Base-by-base conservation (phyloP, 2,797 vertebrate genomes). In the Hydrocynus forskahlii region DNA sequence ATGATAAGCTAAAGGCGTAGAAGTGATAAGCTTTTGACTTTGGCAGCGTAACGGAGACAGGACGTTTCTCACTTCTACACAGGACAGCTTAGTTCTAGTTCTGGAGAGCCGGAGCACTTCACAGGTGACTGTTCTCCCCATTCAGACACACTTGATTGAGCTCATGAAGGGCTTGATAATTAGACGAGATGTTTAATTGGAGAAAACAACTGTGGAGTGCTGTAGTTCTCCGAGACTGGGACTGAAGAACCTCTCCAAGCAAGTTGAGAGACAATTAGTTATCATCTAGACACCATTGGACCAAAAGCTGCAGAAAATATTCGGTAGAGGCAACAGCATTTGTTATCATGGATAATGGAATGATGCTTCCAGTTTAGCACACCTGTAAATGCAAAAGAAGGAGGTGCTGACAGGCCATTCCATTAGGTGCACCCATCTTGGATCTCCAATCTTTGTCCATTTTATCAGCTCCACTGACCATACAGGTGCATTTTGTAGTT, bases 21-120 rank as follows among this genome's bases (percentile, higher is more conserved):
- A 48, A 74, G 43, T 64, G 35, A 75, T 68, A 16, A 35, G 59
- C 66, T 80, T 81, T 29, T 19, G 50, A 77, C 82, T 78, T 84
- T 78, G 83, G 87, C 82, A 78, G 68, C 67, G 48, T 79, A 83
- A 85, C 77, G 86, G 81, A 83, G 59, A 38, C 19, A 29, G n/a
- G 48, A 68, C 29, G 17, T 50, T 76, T 35, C 69, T 71, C 48
- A 66, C 52, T 40, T 13, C 29, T 38, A 35, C 25, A 9, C 25
- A 57, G 70, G 3, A 23, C 8, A 16, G 50, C 70, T 72, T 13
- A 9, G 17, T 29, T 14, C 13, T 7, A 16, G 10, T 29, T 71
- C 23, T 29, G 9, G 48, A 40, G 17, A 67, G 64, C 64, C 4
- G 3, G 2, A 38, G 17, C 40, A 29, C 21, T 2, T 45, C 68